These are phyloP conservation scores for Elanus axillaris DNA, from an alignment of 2,113 vertebrate genomes.

Conservation along the genomic window DNA sequence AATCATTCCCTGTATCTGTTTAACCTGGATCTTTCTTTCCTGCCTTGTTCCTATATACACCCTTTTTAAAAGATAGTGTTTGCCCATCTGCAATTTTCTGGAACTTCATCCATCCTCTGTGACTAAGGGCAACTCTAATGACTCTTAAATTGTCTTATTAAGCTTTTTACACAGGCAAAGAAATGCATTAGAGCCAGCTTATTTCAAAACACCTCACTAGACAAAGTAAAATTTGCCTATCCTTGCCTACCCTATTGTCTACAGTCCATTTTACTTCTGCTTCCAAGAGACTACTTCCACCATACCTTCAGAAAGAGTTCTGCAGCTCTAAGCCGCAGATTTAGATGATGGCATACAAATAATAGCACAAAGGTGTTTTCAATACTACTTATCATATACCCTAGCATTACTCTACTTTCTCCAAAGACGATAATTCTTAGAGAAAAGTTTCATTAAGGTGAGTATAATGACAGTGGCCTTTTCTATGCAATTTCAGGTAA, in stretches of 20 bases:
- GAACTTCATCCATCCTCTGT: not conserved
- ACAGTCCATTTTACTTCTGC: not conserved
- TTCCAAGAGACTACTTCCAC: not conserved
- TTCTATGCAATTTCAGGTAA: not conserved
- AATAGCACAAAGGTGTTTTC: not conserved
- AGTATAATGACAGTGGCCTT: not conserved
- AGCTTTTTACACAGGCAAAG: not conserved
- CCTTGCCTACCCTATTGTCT: not conserved
- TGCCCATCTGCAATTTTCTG: not conserved
- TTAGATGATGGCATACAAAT: not conserved
- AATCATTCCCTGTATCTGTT: not conserved
- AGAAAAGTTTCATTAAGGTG: not conserved
- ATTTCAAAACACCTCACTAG: not conserved
- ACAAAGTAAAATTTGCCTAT: not conserved
- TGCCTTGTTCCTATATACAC: not conserved
- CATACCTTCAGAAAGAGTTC: not conserved
- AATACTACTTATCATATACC: not conserved
- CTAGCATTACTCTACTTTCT: not conserved
- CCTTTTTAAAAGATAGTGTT: not conserved
- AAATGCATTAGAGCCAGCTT: not conserved
- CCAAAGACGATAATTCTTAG: not conserved
- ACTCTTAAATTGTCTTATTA: not conserved
- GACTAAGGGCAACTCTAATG: not conserved
- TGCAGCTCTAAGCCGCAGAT: not conserved
- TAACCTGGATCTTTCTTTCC: not conserved